Evolutionary conservation across 2,888 invertebrate genomes (phyloP).

Genomic region (Ptilodon capucinus): DNA sequence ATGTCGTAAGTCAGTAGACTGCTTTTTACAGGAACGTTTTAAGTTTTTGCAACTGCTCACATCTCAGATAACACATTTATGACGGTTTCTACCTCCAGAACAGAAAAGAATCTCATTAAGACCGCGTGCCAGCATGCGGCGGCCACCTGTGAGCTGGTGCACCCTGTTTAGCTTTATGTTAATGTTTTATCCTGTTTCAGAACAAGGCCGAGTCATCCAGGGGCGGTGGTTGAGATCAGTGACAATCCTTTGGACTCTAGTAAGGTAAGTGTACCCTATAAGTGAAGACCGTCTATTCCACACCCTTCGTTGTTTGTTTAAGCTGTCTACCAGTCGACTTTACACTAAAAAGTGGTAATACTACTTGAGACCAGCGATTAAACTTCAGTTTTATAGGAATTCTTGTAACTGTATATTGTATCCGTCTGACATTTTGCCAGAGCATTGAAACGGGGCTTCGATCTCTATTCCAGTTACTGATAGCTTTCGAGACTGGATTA

Average conservation of each 20-base stretch:
- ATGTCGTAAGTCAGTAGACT: too few species aligned
- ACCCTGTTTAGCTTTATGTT: background rate
- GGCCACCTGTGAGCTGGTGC: background rate
- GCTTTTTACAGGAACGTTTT: too few species aligned
- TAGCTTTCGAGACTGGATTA: conserved; percentile 97
- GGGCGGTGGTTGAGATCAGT: conserved; percentile 96
- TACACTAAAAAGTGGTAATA: too few species aligned
- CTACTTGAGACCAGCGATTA: too few species aligned
- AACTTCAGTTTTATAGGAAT: too few species aligned
- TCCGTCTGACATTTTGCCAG: too few species aligned
- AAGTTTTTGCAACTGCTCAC: conserved; percentile 5
- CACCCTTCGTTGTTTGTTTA: too few species aligned
- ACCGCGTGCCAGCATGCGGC: background rate
- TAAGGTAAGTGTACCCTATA: too few species aligned
- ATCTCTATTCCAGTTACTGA: conserved; percentile 87
- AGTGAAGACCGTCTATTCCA: too few species aligned
- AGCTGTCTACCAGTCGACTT: too few species aligned
- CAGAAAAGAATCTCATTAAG: background rate
- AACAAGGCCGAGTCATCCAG: conserved; percentile 97
- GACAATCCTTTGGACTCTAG: conserved; percentile 98
- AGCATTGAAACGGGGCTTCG: too few species aligned
- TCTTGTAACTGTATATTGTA: too few species aligned
- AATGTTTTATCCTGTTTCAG: conserved; percentile 81
- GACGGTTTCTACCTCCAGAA: background rate
- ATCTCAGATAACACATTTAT: background rate